phyloP scores from a whole-genome alignment of 1,140 invertebrate species.

The Mamestra configurata region DNA sequence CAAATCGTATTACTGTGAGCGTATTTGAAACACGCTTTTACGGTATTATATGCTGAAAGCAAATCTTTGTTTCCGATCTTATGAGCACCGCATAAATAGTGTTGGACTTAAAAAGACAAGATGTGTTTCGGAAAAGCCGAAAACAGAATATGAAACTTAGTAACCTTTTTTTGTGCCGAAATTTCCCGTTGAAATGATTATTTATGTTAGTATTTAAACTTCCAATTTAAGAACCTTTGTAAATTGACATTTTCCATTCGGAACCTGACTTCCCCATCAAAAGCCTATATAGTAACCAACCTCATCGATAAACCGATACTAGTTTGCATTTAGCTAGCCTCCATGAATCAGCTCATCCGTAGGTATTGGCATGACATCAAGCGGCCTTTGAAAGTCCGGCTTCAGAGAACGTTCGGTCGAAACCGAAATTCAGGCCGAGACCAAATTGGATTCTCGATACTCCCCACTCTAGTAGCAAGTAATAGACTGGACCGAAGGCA shows the following conservation, averaged over 20 bases:
- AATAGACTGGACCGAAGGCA: conserved; percentile 33
- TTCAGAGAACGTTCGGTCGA: neutral
- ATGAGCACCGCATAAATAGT: conserved; percentile 22
- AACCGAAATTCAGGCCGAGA: conserved; percentile 11
- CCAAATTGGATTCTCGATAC: neutral
- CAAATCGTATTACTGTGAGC: neutral
- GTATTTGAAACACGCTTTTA: conserved; percentile 25
- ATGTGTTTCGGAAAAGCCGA: neutral
- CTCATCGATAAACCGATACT: conserved; percentile 14
- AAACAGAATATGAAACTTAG: neutral
- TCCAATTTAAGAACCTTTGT: too few species aligned
- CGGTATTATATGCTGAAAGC: conserved; percentile 27
- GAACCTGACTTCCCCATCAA: neutral
- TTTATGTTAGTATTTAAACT: too few species aligned
- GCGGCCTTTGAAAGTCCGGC: neutral
- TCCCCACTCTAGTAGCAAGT: neutral
- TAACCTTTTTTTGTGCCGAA: neutral
- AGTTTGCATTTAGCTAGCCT: neutral
- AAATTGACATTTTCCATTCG: too few species aligned
- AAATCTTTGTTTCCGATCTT: conserved; percentile 47
- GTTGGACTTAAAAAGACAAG: neutral
- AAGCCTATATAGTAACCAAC: neutral
- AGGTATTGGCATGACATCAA: neutral
- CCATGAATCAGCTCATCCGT: neutral
- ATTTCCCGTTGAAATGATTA: too few species aligned